Evolutionary conservation across 2,797 vertebrate genomes (phyloP).

Genomic region (Nasua narica): DNA sequence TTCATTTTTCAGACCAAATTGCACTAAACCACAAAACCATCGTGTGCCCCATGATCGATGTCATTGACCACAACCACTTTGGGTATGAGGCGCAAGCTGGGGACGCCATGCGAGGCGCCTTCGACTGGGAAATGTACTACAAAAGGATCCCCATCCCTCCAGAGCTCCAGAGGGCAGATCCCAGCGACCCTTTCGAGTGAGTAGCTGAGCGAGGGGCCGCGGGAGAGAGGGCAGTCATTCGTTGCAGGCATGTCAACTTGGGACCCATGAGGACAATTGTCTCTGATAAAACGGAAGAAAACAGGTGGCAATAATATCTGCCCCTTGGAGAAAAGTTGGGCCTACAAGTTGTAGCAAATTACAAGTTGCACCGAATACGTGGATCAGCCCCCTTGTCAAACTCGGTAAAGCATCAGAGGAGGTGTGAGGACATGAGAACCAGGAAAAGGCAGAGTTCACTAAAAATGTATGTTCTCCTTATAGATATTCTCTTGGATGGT

Average conservation of each 20-base stretch:
- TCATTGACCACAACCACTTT: conserved; percentile 95
- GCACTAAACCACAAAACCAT: conserved; percentile 93
- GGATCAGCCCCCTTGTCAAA: not conserved
- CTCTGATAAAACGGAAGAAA: conserved; percentile 44
- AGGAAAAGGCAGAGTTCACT: not conserved
- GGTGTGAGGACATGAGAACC: not conserved
- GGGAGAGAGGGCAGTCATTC: conserved; percentile 26
- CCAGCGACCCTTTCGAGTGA: conserved; percentile 93
- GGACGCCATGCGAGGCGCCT: conserved; percentile 93
- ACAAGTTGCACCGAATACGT: not conserved
- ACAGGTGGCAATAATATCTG: conserved; percentile 18
- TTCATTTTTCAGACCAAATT: conserved; percentile 91
- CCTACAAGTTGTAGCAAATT: conserved; percentile 21
- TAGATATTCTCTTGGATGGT: not conserved
- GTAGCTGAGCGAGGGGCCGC: conserved; percentile 77
- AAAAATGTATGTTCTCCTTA: not conserved
- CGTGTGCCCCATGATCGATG: conserved; percentile 94
- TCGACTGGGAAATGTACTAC: conserved; percentile 97
- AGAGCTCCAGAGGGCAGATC: conserved; percentile 89
- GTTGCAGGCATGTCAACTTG: not conserved
- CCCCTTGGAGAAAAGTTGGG: not conserved
- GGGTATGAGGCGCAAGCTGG: conserved; percentile 93
- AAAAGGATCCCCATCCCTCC: conserved; percentile 92
- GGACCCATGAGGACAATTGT: not conserved
- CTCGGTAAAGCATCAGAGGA: not conserved